Evolutionary conservation across 2,113 vertebrate species (phyloP), one percentile per base, ranked within the genome.

Genomic region (Zingel zingel): DNA sequence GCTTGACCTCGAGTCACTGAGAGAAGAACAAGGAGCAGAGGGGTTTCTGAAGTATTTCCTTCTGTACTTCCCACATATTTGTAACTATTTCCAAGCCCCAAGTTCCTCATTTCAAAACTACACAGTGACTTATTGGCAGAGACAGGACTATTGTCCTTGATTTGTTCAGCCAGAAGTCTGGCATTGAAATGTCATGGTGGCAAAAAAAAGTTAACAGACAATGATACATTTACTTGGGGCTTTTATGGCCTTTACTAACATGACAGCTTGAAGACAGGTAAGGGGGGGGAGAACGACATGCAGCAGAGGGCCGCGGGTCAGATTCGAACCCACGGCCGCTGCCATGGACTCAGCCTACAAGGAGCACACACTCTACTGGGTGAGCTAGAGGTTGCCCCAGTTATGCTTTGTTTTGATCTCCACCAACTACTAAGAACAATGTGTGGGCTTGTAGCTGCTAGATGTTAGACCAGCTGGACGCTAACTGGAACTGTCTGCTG

Each of bases 21-120:
- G 56, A 62, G 27, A 30, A 69, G 48, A 80, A 51, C 30, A 58
- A 67, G 59, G 48, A 62, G 36, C 21, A 47, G 54, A 30, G 36
- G 33, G 39, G 10, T 13, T 71, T 79, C 39, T 72, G 18, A 58
- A 75, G 54, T 50, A 57, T 57, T 81, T 69, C 48, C 45, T 23
- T 54, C 23, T 62, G 21, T 36, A 47, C 54, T 82, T 79, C 36
- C 66, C 57, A 62, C 0, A 10, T 59, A 53, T 59, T 75, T 62
- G 15, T 66, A 50, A 65, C 47, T 43, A 21, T 61, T 79, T 82
- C 69, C 61, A 70, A 56, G 59, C 33, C 51, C 25, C 1, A 18
- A 53, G 69, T 75, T 67, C 30, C 23, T 85, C 12, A 1, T 39
- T 77, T 47, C 16, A 66, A 39, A 10, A 43, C 50, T 62, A 33